Percentiles rank a stretch among this genome's conserved stretches.
Evolutionary conservation across 2,113 vertebrate species (phyloP).

Genomic region (Acrocephalus arundinaceus): DNA sequence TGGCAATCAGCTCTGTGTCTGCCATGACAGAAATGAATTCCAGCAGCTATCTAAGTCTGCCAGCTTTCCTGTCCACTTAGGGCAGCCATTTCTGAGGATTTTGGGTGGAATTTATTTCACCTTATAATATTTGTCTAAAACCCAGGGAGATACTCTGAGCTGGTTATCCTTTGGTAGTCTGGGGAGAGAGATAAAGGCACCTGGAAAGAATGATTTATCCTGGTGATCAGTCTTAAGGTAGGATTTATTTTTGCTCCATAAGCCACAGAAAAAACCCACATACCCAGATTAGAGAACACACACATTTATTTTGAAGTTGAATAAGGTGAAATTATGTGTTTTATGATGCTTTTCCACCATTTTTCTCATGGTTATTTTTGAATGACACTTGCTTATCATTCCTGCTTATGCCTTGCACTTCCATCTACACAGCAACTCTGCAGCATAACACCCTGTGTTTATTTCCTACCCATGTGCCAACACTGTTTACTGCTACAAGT

Average conservation of each 20-base stretch:
- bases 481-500: neutral
- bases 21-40: neutral
- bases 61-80: neutral
- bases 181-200: neutral
- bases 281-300: neutral
- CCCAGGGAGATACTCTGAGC: neutral
- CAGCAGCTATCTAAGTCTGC: neutral
- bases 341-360: neutral
- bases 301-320: neutral
- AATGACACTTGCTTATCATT: neutral
- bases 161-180: neutral
- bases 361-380: neutral
- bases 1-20: neutral
- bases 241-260: neutral
- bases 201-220: neutral
- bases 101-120: neutral
- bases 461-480: neutral
- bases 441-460: neutral
- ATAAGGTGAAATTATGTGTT: neutral
- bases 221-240: neutral
- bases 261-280: neutral
- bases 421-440: neutral
- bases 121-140: neutral
- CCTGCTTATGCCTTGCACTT: neutral
- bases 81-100: neutral